Conservation (phyloP, 2,797 vertebrate species). For the Paramormyrops hopkinsi region DNA sequence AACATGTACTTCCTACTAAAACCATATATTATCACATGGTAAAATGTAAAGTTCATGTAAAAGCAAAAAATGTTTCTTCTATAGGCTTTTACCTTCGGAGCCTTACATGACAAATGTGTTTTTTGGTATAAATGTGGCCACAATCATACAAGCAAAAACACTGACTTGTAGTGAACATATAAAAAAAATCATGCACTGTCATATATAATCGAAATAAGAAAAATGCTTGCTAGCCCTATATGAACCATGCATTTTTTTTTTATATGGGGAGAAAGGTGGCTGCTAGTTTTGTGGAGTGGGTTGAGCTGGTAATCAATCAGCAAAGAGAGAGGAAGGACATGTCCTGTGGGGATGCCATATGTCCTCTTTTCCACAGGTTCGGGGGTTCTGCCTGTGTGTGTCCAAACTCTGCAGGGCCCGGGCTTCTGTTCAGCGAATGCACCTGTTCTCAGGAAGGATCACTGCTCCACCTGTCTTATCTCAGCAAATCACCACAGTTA, state of each 20-base stretch:
- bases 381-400: background rate
- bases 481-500: background rate
- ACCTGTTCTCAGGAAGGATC: slow-evolving; percentile 2
- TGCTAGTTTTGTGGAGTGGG: background rate
- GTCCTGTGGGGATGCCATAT: slow-evolving; percentile 54
- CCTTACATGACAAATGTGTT: background rate
- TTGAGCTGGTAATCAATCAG: background rate
- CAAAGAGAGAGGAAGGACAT: slow-evolving; percentile 6
- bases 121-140: background rate
- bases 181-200: background rate
- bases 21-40: background rate
- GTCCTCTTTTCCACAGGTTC: slow-evolving; percentile 34
- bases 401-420: background rate
- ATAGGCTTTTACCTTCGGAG: background rate
- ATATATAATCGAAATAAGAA: background rate
- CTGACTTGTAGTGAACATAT: background rate
- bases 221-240: background rate
- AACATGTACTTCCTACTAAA: background rate
- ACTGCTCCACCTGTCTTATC: background rate
- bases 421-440: background rate
- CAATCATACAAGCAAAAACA: background rate
- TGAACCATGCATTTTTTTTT: background rate
- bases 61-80: background rate
- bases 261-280: background rate
- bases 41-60: background rate